Evolutionary conservation across 1,140 invertebrate genomes (phyloP).

Genomic region (Cotesia chilonis): DNA sequence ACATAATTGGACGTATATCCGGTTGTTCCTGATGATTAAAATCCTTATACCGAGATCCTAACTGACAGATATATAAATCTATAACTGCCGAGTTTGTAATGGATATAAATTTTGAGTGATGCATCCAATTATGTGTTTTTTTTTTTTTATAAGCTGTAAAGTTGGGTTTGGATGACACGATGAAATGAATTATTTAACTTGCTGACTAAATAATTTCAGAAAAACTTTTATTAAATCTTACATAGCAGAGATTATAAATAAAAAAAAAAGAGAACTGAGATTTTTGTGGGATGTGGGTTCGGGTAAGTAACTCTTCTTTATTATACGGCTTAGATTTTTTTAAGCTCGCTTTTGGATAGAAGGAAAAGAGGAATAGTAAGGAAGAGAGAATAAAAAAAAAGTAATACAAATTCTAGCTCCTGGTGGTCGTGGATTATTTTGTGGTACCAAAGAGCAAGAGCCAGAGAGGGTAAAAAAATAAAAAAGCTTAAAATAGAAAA

Average conservation of each 20-base stretch:
- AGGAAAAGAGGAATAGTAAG: not conserved
- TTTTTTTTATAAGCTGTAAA: too few relatives aligned
- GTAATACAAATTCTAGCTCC: not conserved
- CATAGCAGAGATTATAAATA: too few relatives aligned
- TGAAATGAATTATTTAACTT: too few relatives aligned
- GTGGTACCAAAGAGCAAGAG: slow-evolving; percentile 17
- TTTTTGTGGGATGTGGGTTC: too few relatives aligned
- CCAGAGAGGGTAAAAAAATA: not conserved
- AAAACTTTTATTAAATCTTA: too few relatives aligned
- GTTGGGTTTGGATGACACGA: too few relatives aligned
- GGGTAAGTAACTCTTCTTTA: too few relatives aligned
- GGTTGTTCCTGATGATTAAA: slow-evolving; percentile 11
- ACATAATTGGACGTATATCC: slow-evolving; percentile 20
- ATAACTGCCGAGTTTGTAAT: not conserved
- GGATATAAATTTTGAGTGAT: too few relatives aligned
- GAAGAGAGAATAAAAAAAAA: slow-evolving; percentile 1
- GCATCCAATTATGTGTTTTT: too few relatives aligned
- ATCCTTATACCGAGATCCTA: not conserved
- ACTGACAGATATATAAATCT: not conserved
- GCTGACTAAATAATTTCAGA: too few relatives aligned
- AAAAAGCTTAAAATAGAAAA: slow-evolving; percentile 3
- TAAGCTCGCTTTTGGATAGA: not conserved
- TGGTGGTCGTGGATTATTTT: slow-evolving; percentile 20
- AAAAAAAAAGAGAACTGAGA: too few relatives aligned
- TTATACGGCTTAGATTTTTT: too few relatives aligned